Evolutionary conservation across 2,888 invertebrate genomes (phyloP), one percentile per base, ranked within the genome.

Genomic region (Pristionchus japonicus): DNA sequence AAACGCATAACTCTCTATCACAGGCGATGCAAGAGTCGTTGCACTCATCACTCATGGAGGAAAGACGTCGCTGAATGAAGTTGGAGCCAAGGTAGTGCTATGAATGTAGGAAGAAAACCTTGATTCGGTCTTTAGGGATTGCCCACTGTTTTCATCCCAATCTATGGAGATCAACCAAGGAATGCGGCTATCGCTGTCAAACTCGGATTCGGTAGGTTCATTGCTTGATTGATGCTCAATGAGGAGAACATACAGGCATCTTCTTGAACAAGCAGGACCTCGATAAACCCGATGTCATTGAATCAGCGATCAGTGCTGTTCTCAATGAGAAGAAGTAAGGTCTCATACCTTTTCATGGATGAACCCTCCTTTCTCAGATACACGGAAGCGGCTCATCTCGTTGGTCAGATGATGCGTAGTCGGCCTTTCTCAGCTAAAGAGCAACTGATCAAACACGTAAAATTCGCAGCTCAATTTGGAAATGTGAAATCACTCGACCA

Each of bases 31-130:
- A 3, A 64, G 85, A 23, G 43, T 85, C 11, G 37, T 43, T 17
- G 85, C 64, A 1, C 64, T 85, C 67, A 85, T 85, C n/a, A 64
- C 85, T 64, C 85, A 85, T 47, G 85, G 85, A 61, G 85, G 85
- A 40, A 85, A 85, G 47, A 67, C 64, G 27, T 64, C 85, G 1
- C 20, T 85, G 27, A 64, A 61, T 43, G 85, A 85, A 85, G 85
- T 67, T 43, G 85, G 82, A 34, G 82, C 49, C 1, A 83, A 83
- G 82, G 82, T 83, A 4, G 3, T 64, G 40, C 31, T 74, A 40
- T 40, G 9, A 23, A 23, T 1, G 40, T 23, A 52, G n/a, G 17
- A 52, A 17, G 20, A 13, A 13, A 17, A 20, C 52, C 23, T 17
- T 23, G 23, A 17, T 2, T 1, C 0, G 3, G n/a, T 23, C 3